phyloP scores from a whole-genome alignment of 1,140 invertebrate genomes.

The Cyphomyrmex costatus region DNA sequence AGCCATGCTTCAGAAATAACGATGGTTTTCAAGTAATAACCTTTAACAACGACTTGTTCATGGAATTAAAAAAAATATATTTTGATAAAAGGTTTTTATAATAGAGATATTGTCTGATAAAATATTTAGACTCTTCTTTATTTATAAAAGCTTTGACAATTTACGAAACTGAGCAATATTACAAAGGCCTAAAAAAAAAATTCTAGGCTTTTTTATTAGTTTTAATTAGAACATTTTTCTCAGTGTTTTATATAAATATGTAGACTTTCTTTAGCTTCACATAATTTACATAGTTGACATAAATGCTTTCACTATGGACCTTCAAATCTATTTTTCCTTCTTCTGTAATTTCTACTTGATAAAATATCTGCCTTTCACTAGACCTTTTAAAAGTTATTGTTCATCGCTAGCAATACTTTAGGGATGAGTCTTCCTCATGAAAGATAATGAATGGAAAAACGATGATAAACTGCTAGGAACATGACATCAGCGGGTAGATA shows the following conservation, averaged over 20 bases:
- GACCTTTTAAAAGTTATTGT: conserved; percentile 44
- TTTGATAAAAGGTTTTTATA: background rate
- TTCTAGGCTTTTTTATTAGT: too few relatives aligned
- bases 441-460: conserved; percentile 67
- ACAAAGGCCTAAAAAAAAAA: too few relatives aligned
- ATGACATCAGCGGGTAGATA: conserved; percentile 54
- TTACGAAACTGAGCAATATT: too few relatives aligned
- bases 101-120: too few relatives aligned
- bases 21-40: background rate
- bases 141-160: too few relatives aligned
- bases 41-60: background rate
- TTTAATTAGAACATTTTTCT: too few relatives aligned
- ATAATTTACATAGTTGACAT: background rate
- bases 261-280: background rate
- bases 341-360: background rate
- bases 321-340: background rate
- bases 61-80: background rate
- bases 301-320: background rate
- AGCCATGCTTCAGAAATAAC: background rate
- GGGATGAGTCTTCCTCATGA: conserved; percentile 60
- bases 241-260: too few relatives aligned
- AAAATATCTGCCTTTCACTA: conserved; percentile 1
- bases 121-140: too few relatives aligned
- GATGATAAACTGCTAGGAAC: conserved; percentile 64
- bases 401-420: conserved; percentile 50